Evolutionary conservation across 2,113 vertebrate genomes (phyloP), one percentile per base, ranked within the genome.

Genomic region (Myrmecophaga tridactyla): DNA sequence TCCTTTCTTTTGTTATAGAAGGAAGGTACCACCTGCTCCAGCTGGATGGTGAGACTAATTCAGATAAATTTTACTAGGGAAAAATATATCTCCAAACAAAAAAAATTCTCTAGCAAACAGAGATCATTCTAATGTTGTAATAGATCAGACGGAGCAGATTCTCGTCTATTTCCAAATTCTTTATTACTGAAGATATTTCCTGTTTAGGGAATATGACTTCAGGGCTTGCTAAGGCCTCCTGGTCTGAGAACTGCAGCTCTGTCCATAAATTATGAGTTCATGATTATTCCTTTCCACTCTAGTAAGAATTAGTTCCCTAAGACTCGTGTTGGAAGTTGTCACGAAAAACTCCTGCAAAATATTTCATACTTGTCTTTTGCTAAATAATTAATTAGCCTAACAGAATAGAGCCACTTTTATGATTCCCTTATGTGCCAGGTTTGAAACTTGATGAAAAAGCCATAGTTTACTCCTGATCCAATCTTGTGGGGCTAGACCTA

Each of bases 161-260:
- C 20, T 75, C 82, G 36, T 39, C 20, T 86, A 2, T 92, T 86
- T 91, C 20, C 85, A 62, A 48, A 70, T 36, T 41, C 41, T 94
- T 96, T 87, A 84, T 95, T 94, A 76, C n/a, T 86, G 20, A 92
- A 90, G 48, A 81, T 77, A 2, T 85, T 93, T 93, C 86, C 77
- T 92, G 43, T 81, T 75, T 18, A 29, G 18, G 14, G 10, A 25
- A 36, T 63, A 11, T 36, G 81, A 46, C 63, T 92, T 80, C 10
- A 76, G 21, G 41, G 69, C 21, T 51, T 92, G 29, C 17, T 48
- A 58, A 94, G 58, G 15, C 31, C 17, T 92, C 13, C 3, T 86
- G 46, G 21, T 90, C 72, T 89, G 77, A 92, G 53, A 96, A 88
- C 53, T 48, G 25, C 36, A 67, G 20, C 34, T 48, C 70, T 86